phyloP scores from a whole-genome alignment of 2,113 vertebrate genomes.

The Telmatochromis sp. region DNA sequence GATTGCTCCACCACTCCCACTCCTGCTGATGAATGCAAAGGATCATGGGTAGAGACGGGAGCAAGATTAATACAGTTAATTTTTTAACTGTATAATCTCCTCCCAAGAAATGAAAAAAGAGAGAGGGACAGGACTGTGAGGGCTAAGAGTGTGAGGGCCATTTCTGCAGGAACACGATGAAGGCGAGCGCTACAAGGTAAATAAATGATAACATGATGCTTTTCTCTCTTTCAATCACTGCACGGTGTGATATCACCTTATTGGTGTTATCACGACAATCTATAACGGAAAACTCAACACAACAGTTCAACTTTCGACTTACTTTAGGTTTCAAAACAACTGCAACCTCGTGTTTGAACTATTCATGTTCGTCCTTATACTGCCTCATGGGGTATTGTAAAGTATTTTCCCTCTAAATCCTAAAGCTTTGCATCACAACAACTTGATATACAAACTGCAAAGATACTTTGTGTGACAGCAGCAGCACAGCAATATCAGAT shows the following conservation, averaged over 20 bases:
- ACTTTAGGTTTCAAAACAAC: not conserved
- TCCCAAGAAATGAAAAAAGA: not conserved
- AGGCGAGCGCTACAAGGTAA: not conserved
- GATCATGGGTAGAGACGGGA: slow-evolving; percentile 31
- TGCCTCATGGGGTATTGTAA: not conserved
- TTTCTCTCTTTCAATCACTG: not conserved
- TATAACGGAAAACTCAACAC: accelerated
- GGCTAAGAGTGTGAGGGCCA: slow-evolving; percentile 1
- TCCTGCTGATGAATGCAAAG: slow-evolving; percentile 54
- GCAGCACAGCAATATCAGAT: not conserved
- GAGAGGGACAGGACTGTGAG: not conserved
- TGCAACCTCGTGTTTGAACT: not conserved
- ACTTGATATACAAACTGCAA: not conserved
- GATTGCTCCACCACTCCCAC: slow-evolving; percentile 42
- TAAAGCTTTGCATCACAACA: not conserved
- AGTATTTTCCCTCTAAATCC: not conserved
- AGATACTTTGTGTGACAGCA: not conserved
- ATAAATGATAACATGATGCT: not conserved
- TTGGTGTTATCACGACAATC: not conserved
- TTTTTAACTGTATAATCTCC: slow-evolving; percentile 39
- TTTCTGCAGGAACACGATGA: slow-evolving; percentile 15
- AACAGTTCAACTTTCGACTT: not conserved
- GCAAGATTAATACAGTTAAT: slow-evolving; percentile 48
- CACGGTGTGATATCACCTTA: not conserved
- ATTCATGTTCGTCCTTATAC: not conserved